Percentiles rank a stretch among this genome's conserved stretches.
Evolutionary conservation across 2,888 invertebrate species (phyloP).

Genomic region (Acanthosepion esculentum): DNA sequence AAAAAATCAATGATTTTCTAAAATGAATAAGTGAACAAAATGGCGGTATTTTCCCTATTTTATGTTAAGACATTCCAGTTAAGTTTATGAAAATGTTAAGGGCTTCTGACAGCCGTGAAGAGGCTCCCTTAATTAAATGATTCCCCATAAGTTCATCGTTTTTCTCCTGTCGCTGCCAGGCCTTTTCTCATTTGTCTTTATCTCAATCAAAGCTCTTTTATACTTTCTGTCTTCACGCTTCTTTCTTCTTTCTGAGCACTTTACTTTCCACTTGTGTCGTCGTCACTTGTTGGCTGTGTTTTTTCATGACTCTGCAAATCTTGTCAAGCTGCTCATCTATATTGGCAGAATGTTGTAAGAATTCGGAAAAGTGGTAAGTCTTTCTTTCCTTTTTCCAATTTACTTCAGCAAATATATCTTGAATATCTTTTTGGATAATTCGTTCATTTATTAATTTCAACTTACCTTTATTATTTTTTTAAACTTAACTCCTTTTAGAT

Average conservation of each 20-base stretch:
- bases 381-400: neutral
- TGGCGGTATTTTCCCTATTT: neutral
- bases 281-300: slow-evolving; percentile 6
- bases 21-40: neutral
- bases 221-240: neutral
- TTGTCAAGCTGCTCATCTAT: neutral
- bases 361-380: neutral
- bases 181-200: neutral
- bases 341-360: neutral
- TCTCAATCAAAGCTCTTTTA: neutral
- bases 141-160: neutral
- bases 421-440: neutral
- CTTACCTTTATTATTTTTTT: too few relatives aligned
- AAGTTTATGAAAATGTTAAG: neutral
- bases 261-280: neutral
- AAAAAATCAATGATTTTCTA: neutral
- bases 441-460: too few relatives aligned
- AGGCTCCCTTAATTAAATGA: slow-evolving; percentile 33
- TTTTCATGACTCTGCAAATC: neutral
- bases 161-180: neutral
- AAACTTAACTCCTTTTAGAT: too few relatives aligned
- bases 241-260: neutral
- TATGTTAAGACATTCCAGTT: neutral
- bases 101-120: neutral
- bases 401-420: neutral